These are phyloP conservation scores for Spilogale gracilis DNA, from an alignment of 2,113 vertebrate genomes.

Conservation along the genomic window DNA sequence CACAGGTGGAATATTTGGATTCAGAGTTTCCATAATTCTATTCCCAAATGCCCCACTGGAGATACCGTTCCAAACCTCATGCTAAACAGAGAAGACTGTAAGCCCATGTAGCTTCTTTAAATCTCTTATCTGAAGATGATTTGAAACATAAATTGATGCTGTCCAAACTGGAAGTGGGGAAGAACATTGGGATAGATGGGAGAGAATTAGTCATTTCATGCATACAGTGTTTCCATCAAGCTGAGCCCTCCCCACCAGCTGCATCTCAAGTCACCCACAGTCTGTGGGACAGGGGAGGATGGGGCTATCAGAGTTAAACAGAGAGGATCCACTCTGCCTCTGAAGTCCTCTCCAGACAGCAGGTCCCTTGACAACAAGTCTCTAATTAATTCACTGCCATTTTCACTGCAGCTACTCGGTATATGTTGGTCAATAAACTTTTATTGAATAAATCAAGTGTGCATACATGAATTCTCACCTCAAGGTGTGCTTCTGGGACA, in stretches of 20 bases:
- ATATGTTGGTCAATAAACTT: background rate
- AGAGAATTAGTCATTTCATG: background rate
- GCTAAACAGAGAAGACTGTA: background rate
- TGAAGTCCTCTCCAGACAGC: background rate
- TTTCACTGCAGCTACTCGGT: background rate
- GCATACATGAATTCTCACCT: background rate
- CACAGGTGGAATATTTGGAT: conserved; percentile 51
- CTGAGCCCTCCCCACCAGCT: background rate
- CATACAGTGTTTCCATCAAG: conserved; percentile 35
- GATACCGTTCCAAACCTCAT: conserved; percentile 30
- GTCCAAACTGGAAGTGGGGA: conserved; percentile 45
- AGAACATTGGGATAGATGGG: conserved; percentile 50
- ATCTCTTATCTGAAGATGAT: conserved; percentile 44
- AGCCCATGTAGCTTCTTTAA: conserved; percentile 24
- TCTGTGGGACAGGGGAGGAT: background rate
- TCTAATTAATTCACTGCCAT: conserved; percentile 35
- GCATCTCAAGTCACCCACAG: background rate
- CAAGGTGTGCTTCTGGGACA: background rate
- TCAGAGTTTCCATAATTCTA: conserved; percentile 24
- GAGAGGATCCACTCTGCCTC: background rate
- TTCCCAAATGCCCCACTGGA: conserved; percentile 61
- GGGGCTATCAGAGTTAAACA: background rate
- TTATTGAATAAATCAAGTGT: conserved; percentile 28
- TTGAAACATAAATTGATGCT: conserved; percentile 62
- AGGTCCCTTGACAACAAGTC: background rate